Evolutionary conservation across 2,888 invertebrate species (phyloP), one percentile per base, ranked within the genome.

Genomic region (Ichneumon xanthorius): DNA sequence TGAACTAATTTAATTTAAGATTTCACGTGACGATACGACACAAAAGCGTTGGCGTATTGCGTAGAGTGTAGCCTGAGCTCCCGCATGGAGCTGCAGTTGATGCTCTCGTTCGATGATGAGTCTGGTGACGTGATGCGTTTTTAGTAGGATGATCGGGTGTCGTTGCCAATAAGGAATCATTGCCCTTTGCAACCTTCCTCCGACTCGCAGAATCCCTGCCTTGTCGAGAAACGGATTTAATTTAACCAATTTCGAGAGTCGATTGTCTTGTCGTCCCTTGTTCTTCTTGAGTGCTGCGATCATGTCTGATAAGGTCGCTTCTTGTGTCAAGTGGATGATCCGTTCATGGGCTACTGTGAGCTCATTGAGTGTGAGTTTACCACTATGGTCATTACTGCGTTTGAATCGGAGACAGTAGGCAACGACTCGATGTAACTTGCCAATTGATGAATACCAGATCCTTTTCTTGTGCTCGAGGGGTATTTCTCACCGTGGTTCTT

Each of bases 141-240:
- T 80, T 19, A 90, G 88, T 14, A 90, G 61, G 11, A 90, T 70
- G 3, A 88, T 85, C 3, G 89, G 89, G 82, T 88, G 86, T 82
- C 84, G 87, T 9, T 79, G 71, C 9, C 77, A 77, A 50, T 48
- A 87, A 4, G 78, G 16, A 19, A 88, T 50, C 22, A 73, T 58
- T 2, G 88, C 85, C 22, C 84, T 70, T 45, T 79, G 77, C 77
- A 88, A 33, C 61, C 90, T 67, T 7, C 87, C 87, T n/a, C 89
- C 88, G 16, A 89, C 88, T 53, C 88, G 84, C 22, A 90, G 22
- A n/a, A 89, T 40, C 7, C 84, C 85, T 11, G 82, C 30, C 14
- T 85, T 72, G 30, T 90, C 89, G 14, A 91, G 63, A 65, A 87
- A 89, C 6, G 89, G 89, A 65, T 73, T 83, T 26, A 89, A 78